Evolutionary conservation across 2,113 vertebrate species (phyloP).

Genomic region (Carettochelys insculpta): DNA sequence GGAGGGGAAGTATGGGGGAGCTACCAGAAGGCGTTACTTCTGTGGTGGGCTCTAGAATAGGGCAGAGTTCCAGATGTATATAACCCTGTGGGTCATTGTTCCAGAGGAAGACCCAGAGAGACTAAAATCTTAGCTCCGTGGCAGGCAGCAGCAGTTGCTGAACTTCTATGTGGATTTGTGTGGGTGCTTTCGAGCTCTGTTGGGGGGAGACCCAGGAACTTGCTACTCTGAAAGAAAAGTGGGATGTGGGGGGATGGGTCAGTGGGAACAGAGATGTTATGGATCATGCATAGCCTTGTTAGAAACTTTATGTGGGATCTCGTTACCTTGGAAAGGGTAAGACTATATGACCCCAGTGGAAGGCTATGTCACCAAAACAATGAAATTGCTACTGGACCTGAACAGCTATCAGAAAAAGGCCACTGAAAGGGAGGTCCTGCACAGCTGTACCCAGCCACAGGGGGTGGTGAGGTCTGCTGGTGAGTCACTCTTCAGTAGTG

Average conservation of each 20-base stretch:
- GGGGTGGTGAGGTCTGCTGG: background rate
- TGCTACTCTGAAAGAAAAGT: background rate
- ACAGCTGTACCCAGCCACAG: background rate
- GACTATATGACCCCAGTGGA: background rate
- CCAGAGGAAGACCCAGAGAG: background rate
- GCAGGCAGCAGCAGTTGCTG: background rate
- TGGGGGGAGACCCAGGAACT: background rate
- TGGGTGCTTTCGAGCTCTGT: background rate
- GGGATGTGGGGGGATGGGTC: background rate
- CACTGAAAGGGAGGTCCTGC: background rate
- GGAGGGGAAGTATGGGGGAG: background rate
- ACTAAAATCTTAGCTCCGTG: no score
- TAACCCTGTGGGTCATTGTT: background rate
- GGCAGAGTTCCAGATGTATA: background rate
- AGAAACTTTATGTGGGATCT: background rate
- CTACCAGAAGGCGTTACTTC: background rate
- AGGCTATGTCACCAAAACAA: background rate
- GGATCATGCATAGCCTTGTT: background rate
- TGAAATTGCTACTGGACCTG: background rate
- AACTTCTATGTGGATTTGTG: background rate
- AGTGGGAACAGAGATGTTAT: background rate
- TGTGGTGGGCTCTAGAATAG: background rate
- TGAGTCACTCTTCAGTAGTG: background rate
- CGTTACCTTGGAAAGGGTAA: background rate
- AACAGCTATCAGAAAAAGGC: background rate